Conservation (phyloP, 2,888 invertebrate species). For the Cheilosia scutellata region DNA sequence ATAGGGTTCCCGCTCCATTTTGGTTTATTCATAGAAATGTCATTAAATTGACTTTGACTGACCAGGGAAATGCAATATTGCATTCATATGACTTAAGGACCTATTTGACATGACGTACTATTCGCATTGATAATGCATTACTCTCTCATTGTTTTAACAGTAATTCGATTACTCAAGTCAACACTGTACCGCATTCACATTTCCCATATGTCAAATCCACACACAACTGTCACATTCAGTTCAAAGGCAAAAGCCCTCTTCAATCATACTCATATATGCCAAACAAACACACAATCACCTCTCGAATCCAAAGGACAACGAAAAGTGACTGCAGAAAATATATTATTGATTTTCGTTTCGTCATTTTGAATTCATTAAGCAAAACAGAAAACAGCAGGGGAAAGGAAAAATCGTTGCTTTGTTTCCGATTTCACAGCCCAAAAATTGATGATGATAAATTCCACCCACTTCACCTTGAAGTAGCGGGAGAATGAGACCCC, state of each 20-base stretch:
- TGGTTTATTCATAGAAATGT: too few relatives aligned
- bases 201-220: too few relatives aligned
- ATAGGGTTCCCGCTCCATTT: too few relatives aligned
- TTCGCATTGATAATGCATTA: too few relatives aligned
- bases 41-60: too few relatives aligned
- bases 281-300: background rate
- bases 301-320: background rate
- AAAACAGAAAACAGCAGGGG: background rate
- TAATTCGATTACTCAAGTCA: too few relatives aligned
- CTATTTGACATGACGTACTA: too few relatives aligned
- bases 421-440: slow-evolving; percentile 20
- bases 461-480: slow-evolving; percentile 53
- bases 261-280: slow-evolving; percentile 1
- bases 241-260: background rate
- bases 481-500: background rate
- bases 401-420: slow-evolving; percentile 22
- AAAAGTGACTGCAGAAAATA: slow-evolving; percentile 30
- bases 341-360: slow-evolving; percentile 32
- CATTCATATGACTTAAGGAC: too few relatives aligned
- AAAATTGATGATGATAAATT: slow-evolving; percentile 39
- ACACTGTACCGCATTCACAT: too few relatives aligned
- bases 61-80: too few relatives aligned
- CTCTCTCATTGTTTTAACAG: too few relatives aligned
- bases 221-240: too few relatives aligned
- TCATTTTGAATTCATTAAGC: slow-evolving; percentile 1